Evolutionary conservation across 1,140 invertebrate genomes (phyloP).

Genomic region (Drosophila takahashii): DNA sequence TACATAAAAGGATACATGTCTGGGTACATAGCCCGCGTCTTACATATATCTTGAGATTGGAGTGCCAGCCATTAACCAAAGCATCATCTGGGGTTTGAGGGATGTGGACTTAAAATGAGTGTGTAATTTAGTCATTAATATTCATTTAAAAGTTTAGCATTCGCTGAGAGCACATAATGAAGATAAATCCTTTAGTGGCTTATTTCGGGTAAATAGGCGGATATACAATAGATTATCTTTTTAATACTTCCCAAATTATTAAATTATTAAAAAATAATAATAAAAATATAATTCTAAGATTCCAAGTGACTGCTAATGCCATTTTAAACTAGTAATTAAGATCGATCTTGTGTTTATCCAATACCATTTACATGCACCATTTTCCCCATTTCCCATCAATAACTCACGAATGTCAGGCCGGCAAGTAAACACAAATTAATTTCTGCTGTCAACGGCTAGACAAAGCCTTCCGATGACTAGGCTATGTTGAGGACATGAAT

Average conservation of each 20-base stretch:
- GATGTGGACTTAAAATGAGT: background rate
- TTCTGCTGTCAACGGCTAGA: conserved; percentile 51
- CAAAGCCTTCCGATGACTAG: conserved; percentile 41
- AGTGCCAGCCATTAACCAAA: conserved; percentile 25
- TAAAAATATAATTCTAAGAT: too few relatives aligned
- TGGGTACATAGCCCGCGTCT: background rate
- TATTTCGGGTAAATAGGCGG: background rate
- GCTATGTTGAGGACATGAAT: conserved; percentile 43
- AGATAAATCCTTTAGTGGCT: background rate
- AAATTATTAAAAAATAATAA: background rate
- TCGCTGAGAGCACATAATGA: conserved; percentile 1
- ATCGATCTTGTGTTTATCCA: background rate
- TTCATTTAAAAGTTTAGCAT: conserved; percentile 14
- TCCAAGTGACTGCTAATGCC: background rate
- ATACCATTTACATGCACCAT: conserved; percentile 18
- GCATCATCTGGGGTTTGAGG: background rate
- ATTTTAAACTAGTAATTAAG: background rate
- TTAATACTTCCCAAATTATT: background rate
- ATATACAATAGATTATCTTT: background rate
- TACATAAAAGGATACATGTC: background rate
- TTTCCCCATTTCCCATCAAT: conserved; percentile 21
- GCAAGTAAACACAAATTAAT: conserved; percentile 50
- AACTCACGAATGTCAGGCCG: conserved; percentile 28
- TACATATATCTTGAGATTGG: conserved; percentile 7
- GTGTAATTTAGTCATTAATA: conserved; percentile 21